phyloP scores from a whole-genome alignment of 2,888 invertebrate species.

The Aspidapion aeneum region DNA sequence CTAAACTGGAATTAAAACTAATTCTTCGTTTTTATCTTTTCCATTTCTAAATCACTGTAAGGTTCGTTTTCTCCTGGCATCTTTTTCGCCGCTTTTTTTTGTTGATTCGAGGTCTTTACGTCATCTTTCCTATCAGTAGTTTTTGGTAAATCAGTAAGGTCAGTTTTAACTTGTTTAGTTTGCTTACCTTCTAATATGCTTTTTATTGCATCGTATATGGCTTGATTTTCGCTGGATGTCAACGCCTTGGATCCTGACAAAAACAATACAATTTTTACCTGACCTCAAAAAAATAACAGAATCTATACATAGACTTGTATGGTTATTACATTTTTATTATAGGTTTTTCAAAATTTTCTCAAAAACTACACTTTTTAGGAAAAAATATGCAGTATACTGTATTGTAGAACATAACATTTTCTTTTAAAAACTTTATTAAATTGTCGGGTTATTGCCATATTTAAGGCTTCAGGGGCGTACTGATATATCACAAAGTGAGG shows the following conservation, averaged over 20 bases:
- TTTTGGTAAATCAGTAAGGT: neutral
- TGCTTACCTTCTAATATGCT: slow-evolving; percentile 55
- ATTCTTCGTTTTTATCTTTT: slow-evolving; percentile 45
- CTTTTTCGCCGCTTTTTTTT: neutral
- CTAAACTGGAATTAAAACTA: slow-evolving; percentile 7
- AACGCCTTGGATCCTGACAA: slow-evolving; percentile 62
- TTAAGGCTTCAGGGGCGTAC: too few species aligned
- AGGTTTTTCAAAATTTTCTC: too few species aligned
- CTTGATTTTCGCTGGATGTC: slow-evolving; percentile 53
- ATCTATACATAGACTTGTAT: neutral
- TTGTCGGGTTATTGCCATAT: too few species aligned
- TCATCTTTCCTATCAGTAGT: neutral
- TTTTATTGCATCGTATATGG: slow-evolving; percentile 59
- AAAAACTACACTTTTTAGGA: too few species aligned
- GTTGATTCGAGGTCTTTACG: neutral
- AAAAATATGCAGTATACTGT: too few species aligned
- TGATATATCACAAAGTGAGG: too few species aligned
- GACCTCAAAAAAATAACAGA: slow-evolving; percentile 11
- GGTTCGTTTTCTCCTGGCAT: slow-evolving; percentile 9
- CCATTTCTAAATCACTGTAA: slow-evolving; percentile 33
- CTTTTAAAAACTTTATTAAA: too few species aligned
- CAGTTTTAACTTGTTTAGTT: neutral
- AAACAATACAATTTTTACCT: slow-evolving; percentile 8
- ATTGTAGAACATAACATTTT: too few species aligned
- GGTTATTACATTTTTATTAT: too few species aligned